Evolutionary conservation across 2,113 vertebrate genomes (phyloP), one percentile per base, ranked within the genome.

Genomic region (Cyanoramphus novaezelandiae): DNA sequence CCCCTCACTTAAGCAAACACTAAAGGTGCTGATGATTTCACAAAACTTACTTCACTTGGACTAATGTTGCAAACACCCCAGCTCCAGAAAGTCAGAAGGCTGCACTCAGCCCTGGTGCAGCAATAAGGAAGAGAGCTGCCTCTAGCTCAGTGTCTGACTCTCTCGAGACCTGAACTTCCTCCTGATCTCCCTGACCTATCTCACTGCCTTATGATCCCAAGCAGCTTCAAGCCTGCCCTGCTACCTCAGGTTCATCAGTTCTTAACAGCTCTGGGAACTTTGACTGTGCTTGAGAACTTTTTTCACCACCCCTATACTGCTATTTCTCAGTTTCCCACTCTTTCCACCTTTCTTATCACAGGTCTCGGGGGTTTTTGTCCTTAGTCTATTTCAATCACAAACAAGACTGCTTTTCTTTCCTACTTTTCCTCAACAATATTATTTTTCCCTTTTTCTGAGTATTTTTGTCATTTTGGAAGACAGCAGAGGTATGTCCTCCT

Each of bases 281-380:
- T 44, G 62, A 67, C 65, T 10, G 6, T 10, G 14, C 37, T 77
- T 70, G 47, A 55, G 74, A 92, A 71, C 20, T 55, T 75, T 28
- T 24, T 90, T 24, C 25, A 49, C 28, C 17, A 60, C 12, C 1
- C 0, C 31, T 25, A 27, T 19, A 14, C 44, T 41, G 28, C 15
- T 49, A 8, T n/a, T 78, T 84, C 24, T 76, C 24, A 55, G 33
- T 17, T 72, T 59, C 31, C 7, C 20, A 31, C 37, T 67, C 23
- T 62, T 77, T 74, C 59, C 39, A 69, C 1, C 41, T 67, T 65
- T 46, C 44, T 62, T n/a, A 49, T 24, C 1, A 2, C 47, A n/a
- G 11, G 39, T 23, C 49, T 43, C 3, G 0, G 13, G 4, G 8
- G 2, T 1, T 15, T 62, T 70, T 47, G 55, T 41, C 19, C 60